Evolutionary conservation across 2,797 vertebrate species (phyloP), one percentile per base, ranked within the genome.

Genomic region (Malacoraja senta): DNA sequence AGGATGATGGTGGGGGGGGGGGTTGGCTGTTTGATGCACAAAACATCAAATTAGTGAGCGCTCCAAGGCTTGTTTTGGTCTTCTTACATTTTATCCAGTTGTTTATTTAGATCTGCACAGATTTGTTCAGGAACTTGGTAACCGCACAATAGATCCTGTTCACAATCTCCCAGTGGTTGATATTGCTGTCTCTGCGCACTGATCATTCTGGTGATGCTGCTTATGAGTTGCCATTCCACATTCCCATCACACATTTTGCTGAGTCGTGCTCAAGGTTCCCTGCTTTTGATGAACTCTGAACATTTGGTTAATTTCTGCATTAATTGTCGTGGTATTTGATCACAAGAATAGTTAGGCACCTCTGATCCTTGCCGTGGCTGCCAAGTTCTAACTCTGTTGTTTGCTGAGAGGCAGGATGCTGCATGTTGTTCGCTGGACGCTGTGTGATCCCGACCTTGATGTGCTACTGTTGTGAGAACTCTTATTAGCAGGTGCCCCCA

Each of bases 401-500:
- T 53, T 91, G 90, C 68, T 74, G 38, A 29, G 90, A 24, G 90
- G 24, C 71, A 91, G 35, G 38, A 44, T 91, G 90, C 26, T 91
- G 90, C 38, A 21, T 74, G 35, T 44, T 74, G 21, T 74, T 44
- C 29, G 72, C 68, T 71, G 65, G 32, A 91, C 24, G 21, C n/a
- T 21, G 63, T 63, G 29, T 35, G 88, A 26, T 91, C 68, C 29
- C 13, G 68, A 91, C 35, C 90, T 91, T 91, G 68, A 26, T 29
- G 35, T 74, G 15, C 38, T 71, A 24, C 63, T 74, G 90, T 35
- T 91, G 68, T 91, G 71, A 38, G 86, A 32, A 90, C 61, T 90
- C n/a, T 63, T 61, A 90, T 71, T 90, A 90, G 63, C 63, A 91
- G 38, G 68, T 38, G 38, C 38, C 71, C 90, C 26, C 8, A 17